A percentile compares a stretch with the other conserved stretches of the same genome.
Evolutionary conservation across 2,113 vertebrate species (phyloP).

Genomic region (zebrafish (Danio rerio)): DNA sequence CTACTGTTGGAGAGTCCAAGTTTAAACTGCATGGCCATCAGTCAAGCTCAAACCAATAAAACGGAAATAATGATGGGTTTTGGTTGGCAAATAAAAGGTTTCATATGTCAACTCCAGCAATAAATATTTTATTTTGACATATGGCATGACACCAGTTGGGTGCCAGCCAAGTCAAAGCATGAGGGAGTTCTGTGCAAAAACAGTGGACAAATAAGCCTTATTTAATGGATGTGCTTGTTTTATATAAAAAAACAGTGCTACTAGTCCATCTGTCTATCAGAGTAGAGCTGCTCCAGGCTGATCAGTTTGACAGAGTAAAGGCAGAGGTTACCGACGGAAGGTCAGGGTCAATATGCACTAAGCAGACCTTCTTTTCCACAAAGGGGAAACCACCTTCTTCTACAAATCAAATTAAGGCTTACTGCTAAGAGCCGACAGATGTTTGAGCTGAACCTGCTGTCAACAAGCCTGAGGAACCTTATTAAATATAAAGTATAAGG

Average conservation of each 20-base stretch:
- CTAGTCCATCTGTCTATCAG: neutral
- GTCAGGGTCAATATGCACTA: slow-evolving; percentile 78
- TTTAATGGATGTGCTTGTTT: neutral
- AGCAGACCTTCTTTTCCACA: slow-evolving; percentile 85
- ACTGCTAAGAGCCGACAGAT: slow-evolving; percentile 52
- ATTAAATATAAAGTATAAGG: neutral
- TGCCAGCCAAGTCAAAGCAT: neutral
- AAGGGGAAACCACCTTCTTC: slow-evolving; percentile 75
- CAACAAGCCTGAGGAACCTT: neutral
- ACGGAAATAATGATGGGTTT: neutral
- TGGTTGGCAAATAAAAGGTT: neutral
- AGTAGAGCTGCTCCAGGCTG: slow-evolving; percentile 2
- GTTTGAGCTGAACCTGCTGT: neutral
- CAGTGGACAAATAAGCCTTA: neutral
- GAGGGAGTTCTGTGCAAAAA: neutral
- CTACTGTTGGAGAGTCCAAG: slow-evolving; percentile 66
- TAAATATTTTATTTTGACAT: slow-evolving; percentile 13
- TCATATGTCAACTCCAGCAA: neutral
- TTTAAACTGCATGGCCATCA: slow-evolving; percentile 19
- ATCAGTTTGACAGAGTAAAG: slow-evolving; percentile 36
- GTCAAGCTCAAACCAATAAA: slow-evolving; percentile 7
- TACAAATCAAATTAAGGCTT: slow-evolving; percentile 84
- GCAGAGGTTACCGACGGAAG: slow-evolving; percentile 70
- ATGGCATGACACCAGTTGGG: neutral
- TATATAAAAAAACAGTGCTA: neutral